Percentiles rank a stretch among this genome's conserved stretches.
Evolutionary conservation across 2,888 invertebrate species (phyloP).

Genomic region (Napeogenes inachia): DNA sequence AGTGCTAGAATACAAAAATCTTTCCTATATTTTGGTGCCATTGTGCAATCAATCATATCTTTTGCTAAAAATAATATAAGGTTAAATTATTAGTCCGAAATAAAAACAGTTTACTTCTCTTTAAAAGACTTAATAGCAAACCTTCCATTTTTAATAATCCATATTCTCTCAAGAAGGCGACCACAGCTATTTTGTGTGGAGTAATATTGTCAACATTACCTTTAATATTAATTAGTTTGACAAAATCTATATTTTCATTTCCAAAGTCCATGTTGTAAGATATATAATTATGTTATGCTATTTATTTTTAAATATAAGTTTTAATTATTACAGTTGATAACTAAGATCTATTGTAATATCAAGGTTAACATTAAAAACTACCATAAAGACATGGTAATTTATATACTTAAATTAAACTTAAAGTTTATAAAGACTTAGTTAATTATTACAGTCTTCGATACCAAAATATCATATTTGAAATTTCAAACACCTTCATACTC

Average conservation of each 20-base stretch:
- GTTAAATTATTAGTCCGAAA: not conserved
- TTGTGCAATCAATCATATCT: conserved; percentile 67
- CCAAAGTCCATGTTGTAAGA: conserved; percentile 51
- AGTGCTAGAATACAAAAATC: conserved; percentile 89
- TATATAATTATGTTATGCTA: not conserved
- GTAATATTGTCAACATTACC: conserved; percentile 81
- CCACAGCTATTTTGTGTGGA: conserved; percentile 87
- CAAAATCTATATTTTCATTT: conserved; percentile 58
- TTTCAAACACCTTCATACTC: too few species aligned
- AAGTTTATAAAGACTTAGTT: too few species aligned
- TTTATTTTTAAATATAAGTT: too few species aligned
- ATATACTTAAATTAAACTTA: too few species aligned
- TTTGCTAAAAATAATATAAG: conserved; percentile 62
- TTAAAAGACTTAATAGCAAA: conserved; percentile 26
- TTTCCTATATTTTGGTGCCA: conserved; percentile 80
- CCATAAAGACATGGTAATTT: too few species aligned
- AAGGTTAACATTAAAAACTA: too few species aligned
- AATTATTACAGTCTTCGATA: too few species aligned
- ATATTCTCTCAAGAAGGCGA: conserved; percentile 86
- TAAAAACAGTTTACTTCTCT: not conserved
- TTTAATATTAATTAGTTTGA: conserved; percentile 59
- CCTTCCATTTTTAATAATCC: conserved; percentile 79
- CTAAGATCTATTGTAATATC: too few species aligned
- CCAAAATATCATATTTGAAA: too few species aligned
- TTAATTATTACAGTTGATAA: too few species aligned